A percentile compares a stretch with the other conserved stretches of the same genome.
These are phyloP conservation scores for Pemphigus obesinymphae DNA, from an alignment of 1,140 invertebrate genomes.

Conservation along the genomic window DNA sequence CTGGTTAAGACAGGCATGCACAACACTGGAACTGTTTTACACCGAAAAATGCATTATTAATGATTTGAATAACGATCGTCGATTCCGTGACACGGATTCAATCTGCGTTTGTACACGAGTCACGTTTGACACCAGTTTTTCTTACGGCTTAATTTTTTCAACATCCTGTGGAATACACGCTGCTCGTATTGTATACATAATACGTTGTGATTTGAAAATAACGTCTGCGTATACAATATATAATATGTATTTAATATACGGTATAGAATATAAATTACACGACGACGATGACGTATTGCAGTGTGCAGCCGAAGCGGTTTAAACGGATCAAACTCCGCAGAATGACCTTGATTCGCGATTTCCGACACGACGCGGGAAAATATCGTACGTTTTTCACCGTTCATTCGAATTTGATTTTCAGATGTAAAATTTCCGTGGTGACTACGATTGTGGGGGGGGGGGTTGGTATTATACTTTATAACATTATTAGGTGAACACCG, in stretches of 20 bases:
- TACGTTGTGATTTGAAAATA: not conserved
- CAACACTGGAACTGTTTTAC: not conserved
- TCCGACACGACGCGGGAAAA: no score
- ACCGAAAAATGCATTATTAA: not conserved
- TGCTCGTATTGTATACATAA: not conserved
- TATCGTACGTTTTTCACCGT: no score
- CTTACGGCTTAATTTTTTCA: constrained; percentile 5
- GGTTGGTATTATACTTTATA: no score
- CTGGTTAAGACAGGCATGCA: no score
- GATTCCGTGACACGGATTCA: constrained; percentile 2
- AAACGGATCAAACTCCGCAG: not conserved
- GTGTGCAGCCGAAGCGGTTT: not conserved
- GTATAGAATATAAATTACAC: no score
- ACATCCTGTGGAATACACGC: constrained; percentile 9
- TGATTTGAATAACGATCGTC: not conserved
- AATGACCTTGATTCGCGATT: not conserved
- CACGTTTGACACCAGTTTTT: constrained; percentile 24
- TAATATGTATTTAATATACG: not conserved
- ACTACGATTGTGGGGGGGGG: no score
- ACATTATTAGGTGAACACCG: no score
- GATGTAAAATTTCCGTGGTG: no score
- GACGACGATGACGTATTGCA: no score
- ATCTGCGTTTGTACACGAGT: not conserved
- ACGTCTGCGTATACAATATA: not conserved
- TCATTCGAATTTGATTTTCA: no score